Evolutionary conservation across 2,888 invertebrate genomes (phyloP).

Genomic region (Melieria picta): DNA sequence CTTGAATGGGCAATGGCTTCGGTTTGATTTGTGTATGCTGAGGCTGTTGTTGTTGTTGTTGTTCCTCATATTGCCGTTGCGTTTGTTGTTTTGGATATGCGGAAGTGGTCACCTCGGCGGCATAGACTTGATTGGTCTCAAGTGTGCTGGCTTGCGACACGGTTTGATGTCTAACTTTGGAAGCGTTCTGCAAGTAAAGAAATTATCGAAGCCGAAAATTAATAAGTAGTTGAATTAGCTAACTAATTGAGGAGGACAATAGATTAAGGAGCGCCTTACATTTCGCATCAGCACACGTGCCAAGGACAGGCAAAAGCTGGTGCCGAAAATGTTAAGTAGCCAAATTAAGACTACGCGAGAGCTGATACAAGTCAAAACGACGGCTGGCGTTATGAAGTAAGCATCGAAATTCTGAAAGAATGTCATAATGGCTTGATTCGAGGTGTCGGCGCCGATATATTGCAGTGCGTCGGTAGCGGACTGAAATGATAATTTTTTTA

Average conservation of each 20-base stretch:
- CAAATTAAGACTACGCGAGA: constrained; percentile 67
- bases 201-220: too few species aligned
- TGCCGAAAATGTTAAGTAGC: constrained; percentile 67
- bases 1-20: constrained; percentile 48
- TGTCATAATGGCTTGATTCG: neutral
- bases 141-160: constrained; percentile 31
- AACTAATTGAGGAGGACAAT: neutral
- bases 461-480: constrained; percentile 37
- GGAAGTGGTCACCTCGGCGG: constrained; percentile 10
- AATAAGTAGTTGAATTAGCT: too few species aligned
- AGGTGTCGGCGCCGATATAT: constrained; percentile 42
- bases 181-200: constrained; percentile 12
- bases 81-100: constrained; percentile 12
- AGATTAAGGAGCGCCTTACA: constrained; percentile 39
- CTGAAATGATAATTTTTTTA: constrained; percentile 25
- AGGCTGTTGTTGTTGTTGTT: constrained; percentile 25
- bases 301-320: constrained; percentile 58
- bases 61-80: constrained; percentile 33
- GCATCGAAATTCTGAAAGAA: constrained; percentile 50
- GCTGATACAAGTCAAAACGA: constrained; percentile 67
- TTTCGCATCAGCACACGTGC: constrained; percentile 51
- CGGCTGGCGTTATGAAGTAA: constrained; percentile 61
- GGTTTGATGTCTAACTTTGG: constrained; percentile 29
- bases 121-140: constrained; percentile 24
- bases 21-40: constrained; percentile 45